Conservation (phyloP, 2,797 vertebrate genomes). For the Coendou prehensilis region DNA sequence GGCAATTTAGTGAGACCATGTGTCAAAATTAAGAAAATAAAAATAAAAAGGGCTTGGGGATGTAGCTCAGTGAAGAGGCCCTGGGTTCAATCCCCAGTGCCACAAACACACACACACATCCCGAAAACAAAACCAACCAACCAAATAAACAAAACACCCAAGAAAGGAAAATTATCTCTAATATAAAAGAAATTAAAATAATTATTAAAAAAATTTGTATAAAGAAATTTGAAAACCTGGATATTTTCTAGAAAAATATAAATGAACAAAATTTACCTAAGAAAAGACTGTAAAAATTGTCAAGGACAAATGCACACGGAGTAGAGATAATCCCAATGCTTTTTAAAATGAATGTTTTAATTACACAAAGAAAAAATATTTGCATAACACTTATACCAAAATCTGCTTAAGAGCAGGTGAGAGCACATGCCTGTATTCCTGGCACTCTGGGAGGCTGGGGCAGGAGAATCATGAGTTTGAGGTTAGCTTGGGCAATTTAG, state of each 20-base stretch:
- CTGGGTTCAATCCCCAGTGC: not conserved
- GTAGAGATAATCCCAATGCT: not conserved
- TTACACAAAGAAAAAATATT: not conserved
- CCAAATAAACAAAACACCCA: not conserved
- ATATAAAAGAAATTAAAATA: conserved; percentile 44
- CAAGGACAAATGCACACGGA: not conserved
- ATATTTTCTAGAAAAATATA: conserved; percentile 50
- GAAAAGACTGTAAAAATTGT: not conserved
- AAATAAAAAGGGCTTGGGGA: not conserved
- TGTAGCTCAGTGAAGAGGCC: not conserved
- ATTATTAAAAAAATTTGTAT: not conserved
- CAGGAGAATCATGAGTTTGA: not conserved
- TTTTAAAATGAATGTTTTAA: not conserved
- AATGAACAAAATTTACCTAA: conserved; percentile 40
- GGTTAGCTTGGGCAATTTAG: not conserved
- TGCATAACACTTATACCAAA: conserved; percentile 37
- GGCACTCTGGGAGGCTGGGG: not conserved
- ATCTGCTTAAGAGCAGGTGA: not conserved
- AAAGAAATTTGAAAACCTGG: conserved; percentile 64
- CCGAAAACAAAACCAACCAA: not conserved
- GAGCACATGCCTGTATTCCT: not conserved
- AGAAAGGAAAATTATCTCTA: conserved; percentile 31
- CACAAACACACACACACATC: not conserved
- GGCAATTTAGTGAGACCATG: not conserved
- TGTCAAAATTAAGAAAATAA: not conserved